Evolutionary conservation across 2,797 vertebrate species (phyloP).

Genomic region (Cyclura pinguis): DNA sequence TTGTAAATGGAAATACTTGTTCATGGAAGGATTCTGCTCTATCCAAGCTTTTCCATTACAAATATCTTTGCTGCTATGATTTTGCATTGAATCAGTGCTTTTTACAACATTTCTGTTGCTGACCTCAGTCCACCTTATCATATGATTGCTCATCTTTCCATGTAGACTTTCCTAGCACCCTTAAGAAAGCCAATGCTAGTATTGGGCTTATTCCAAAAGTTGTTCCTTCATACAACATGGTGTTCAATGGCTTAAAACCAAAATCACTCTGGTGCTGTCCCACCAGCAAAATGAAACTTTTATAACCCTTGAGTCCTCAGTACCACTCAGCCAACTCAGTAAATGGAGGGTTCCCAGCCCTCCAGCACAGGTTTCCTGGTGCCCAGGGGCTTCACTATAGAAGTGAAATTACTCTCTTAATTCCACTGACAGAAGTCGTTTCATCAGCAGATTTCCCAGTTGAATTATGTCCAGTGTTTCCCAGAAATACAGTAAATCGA

Average conservation of each 20-base stretch:
- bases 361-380: neutral
- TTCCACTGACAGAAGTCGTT: neutral
- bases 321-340: neutral
- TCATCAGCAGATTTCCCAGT: neutral
- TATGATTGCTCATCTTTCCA: neutral
- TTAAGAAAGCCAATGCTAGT: neutral
- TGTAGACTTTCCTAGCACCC: neutral
- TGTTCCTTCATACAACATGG: neutral
- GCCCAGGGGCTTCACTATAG: neutral
- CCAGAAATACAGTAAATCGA: constrained; percentile 2
- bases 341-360: neutral
- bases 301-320: neutral
- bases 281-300: neutral
- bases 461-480: neutral
- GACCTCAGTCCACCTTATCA: neutral
- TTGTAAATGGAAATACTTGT: neutral
- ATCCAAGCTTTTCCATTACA: neutral
- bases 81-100: neutral
- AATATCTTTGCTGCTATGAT: neutral
- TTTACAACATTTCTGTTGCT: neutral
- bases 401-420: no score
- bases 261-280: neutral
- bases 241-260: neutral
- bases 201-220: neutral
- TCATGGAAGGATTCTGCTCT: neutral